phyloP scores from a whole-genome alignment of 2,888 invertebrate genomes.

The Hydraecia micacea region DNA sequence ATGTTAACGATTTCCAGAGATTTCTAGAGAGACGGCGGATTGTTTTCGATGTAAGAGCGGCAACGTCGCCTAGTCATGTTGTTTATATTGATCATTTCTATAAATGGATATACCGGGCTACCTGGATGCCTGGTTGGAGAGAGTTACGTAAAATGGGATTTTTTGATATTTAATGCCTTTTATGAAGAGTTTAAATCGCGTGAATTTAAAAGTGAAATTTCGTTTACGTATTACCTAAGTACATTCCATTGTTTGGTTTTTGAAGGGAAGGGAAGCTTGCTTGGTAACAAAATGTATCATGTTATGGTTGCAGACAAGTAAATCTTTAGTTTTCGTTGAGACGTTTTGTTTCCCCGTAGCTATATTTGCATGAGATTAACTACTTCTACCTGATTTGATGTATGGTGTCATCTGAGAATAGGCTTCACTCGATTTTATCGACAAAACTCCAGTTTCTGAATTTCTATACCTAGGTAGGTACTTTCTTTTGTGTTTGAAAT shows the following conservation, averaged over 20 bases:
- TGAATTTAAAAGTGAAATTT: slow-evolving; percentile 20
- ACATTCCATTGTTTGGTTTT: slow-evolving; percentile 39
- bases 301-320: background rate
- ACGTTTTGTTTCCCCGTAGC: background rate
- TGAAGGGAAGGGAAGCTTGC: background rate
- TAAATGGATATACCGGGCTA: slow-evolving; percentile 73
- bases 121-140: slow-evolving; percentile 69
- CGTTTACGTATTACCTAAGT: slow-evolving; percentile 26
- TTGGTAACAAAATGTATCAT: background rate
- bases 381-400: background rate
- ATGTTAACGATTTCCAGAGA: slow-evolving; percentile 17
- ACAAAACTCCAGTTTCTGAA: background rate
- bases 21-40: slow-evolving; percentile 58
- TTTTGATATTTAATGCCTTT: slow-evolving; percentile 22
- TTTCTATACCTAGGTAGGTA: no score
- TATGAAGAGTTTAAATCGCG: background rate
- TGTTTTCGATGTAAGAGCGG: slow-evolving; percentile 79
- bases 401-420: background rate
- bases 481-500: background rate
- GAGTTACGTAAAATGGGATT: slow-evolving; percentile 46
- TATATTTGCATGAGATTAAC: background rate
- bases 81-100: slow-evolving; percentile 82
- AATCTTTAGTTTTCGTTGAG: background rate
- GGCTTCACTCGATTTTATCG: background rate
- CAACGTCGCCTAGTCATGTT: slow-evolving; percentile 75